Conservation (phyloP, 2,113 vertebrate genomes). For the Stegastes partitus region DNA sequence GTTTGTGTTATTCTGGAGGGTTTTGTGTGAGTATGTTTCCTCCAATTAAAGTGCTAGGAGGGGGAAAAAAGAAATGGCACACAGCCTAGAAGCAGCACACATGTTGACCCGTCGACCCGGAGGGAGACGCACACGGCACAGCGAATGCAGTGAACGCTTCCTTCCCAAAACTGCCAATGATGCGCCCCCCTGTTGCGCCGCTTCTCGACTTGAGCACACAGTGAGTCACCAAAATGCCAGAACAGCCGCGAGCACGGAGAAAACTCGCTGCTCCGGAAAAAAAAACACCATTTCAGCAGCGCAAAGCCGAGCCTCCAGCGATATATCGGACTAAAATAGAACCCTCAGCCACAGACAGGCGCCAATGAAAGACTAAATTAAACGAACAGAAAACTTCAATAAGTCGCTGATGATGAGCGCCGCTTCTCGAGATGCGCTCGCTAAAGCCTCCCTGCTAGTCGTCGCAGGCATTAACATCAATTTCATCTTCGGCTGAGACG, state of each 20-base stretch:
- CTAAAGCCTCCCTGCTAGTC: not conserved
- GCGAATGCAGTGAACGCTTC: not conserved
- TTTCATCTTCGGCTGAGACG: conserved; percentile 11
- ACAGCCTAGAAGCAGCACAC: not conserved
- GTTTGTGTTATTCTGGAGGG: not conserved
- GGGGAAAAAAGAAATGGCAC: not conserved
- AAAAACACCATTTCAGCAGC: conserved; percentile 14
- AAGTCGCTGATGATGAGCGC: conserved; percentile 2
- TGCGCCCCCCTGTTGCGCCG: not conserved
- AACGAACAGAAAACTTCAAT: not conserved
- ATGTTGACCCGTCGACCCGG: not conserved
- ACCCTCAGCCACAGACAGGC: not conserved
- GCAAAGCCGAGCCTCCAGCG: not conserved
- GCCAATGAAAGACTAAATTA: conserved; percentile 22
- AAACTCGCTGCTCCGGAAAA: conserved; percentile 11
- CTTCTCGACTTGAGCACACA: not conserved
- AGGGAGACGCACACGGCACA: not conserved
- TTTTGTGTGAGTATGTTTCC: conserved; percentile 18
- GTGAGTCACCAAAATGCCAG: conserved; percentile 40
- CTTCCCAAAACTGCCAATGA: not conserved
- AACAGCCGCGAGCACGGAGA: not conserved
- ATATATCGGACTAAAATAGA: not conserved
- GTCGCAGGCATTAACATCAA: conserved; percentile 1
- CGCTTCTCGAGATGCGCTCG: not conserved
- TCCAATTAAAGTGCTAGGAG: conserved; percentile 3